A percentile compares a stretch with the other conserved stretches of the same genome.
Evolutionary conservation across 1,140 invertebrate species (phyloP).

Genomic region (Caenorhabditis latens): DNA sequence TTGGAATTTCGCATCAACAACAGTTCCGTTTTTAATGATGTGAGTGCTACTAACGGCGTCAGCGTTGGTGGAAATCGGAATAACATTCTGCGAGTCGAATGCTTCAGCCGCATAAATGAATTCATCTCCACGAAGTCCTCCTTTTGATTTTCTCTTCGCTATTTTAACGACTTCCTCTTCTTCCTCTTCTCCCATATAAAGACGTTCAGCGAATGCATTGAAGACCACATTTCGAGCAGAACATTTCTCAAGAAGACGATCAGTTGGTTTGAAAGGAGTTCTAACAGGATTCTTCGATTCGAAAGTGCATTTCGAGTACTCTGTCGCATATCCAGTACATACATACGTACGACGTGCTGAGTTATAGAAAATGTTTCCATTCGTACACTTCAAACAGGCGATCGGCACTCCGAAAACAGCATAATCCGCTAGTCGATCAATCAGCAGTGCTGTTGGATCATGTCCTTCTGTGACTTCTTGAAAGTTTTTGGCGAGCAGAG

Average conservation of each 20-base stretch:
- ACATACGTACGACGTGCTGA: slow-evolving; percentile 20
- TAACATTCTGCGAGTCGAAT: not conserved
- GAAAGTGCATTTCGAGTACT: slow-evolving; percentile 35
- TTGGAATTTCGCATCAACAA: slow-evolving; percentile 55
- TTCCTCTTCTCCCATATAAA: not conserved
- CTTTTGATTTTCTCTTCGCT: slow-evolving; percentile 16
- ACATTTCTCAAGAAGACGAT: not conserved
- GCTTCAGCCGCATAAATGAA: slow-evolving; percentile 34
- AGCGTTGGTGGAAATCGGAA: not conserved
- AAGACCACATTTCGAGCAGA: not conserved
- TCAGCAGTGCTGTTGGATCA: not conserved
- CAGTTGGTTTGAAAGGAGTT: not conserved
- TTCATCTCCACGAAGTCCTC: not conserved
- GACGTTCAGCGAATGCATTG: slow-evolving; percentile 9
- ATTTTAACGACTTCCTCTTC: not conserved
- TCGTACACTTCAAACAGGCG: not conserved
- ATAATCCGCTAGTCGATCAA: slow-evolving; percentile 2
- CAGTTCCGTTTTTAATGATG: slow-evolving; percentile 56
- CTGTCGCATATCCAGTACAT: slow-evolving; percentile 16
- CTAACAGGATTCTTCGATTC: slow-evolving; percentile 17
- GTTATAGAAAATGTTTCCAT: slow-evolving; percentile 5
- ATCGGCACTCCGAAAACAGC: slow-evolving; percentile 12
- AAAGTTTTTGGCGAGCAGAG: not conserved
- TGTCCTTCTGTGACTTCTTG: slow-evolving; percentile 32
- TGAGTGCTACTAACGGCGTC: not conserved